These are phyloP conservation scores for Triplophysa siluroides DNA, from an alignment of 2,113 vertebrate genomes.

Conservation along the genomic window DNA sequence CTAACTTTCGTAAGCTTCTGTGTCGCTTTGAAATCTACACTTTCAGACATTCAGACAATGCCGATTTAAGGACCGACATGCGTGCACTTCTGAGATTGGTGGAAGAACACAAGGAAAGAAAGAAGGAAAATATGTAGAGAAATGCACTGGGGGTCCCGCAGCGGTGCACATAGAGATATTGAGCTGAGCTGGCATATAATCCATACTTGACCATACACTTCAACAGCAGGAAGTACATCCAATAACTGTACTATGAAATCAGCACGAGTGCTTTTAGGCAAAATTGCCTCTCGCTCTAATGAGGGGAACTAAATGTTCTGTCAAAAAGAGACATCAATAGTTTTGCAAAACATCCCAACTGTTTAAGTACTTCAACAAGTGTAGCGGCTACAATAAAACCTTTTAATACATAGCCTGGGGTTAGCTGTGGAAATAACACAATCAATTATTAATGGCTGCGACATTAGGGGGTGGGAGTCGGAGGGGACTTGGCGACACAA, in stretches of 20 bases:
- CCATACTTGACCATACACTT: constrained; percentile 49
- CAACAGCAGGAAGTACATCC: constrained; percentile 27
- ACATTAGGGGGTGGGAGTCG: neutral
- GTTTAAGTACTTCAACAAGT: constrained; percentile 11
- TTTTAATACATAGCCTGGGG: neutral
- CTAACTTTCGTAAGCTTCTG: neutral
- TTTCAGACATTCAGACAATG: neutral
- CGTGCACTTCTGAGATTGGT: constrained; percentile 4
- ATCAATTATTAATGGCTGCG: neutral
- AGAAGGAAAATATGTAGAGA: constrained; percentile 11
- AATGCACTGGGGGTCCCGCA: neutral
- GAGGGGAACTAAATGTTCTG: constrained; percentile 17
- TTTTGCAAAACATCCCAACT: constrained; percentile 3
- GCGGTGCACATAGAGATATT: constrained; percentile 4
- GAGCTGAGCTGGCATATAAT: constrained; percentile 51
- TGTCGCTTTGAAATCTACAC: neutral
- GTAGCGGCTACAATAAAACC: neutral
- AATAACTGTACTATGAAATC: constrained; percentile 49
- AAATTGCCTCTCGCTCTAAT: constrained; percentile 20
- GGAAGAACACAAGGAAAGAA: neutral
- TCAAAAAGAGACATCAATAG: constrained; percentile 27
- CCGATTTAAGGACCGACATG: neutral
- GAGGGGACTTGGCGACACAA: too few relatives aligned
- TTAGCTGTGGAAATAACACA: neutral
- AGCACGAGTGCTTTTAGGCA: constrained; percentile 17